Conservation (phyloP, 2,888 invertebrate species). For the Calliopum simillimum region DNA sequence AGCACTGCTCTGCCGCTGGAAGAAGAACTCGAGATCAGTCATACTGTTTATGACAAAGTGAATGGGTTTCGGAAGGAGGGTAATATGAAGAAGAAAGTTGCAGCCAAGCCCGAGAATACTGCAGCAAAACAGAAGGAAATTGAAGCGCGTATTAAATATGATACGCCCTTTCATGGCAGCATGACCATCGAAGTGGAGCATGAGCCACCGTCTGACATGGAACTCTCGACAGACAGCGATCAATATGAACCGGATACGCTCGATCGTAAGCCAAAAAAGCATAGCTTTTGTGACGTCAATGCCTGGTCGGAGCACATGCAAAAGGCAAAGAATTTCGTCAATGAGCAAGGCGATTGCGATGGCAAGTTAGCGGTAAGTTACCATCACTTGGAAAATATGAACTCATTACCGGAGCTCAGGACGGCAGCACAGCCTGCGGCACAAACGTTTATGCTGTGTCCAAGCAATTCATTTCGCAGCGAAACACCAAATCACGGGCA, state of each 20-base stretch:
- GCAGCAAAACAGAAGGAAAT: conserved; percentile 57
- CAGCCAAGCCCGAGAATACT: conserved; percentile 43
- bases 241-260: conserved; percentile 88
- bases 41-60: conserved; percentile 74
- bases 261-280: conserved; percentile 79
- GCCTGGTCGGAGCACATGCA: conserved; percentile 70
- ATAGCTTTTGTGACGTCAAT: conserved; percentile 68
- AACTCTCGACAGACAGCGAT: conserved; percentile 73
- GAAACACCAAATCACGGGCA: conserved; percentile 49
- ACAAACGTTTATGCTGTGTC: conserved; percentile 73
- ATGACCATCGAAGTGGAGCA: conserved; percentile 87
- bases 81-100: conserved; percentile 59
- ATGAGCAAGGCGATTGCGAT: conserved; percentile 34
- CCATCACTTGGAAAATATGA: conserved; percentile 53
- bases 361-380: conserved; percentile 42
- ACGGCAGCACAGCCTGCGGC: conserved; percentile 33
- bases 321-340: conserved; percentile 49
- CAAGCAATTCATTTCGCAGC: conserved; percentile 79
- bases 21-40: conserved; percentile 83
- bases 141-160: conserved; percentile 71
- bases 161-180: conserved; percentile 77
- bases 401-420: conserved; percentile 27
- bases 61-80: conserved; percentile 65
- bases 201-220: conserved; percentile 81
- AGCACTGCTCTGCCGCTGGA: conserved; percentile 81